Base-by-base conservation (phyloP, 2,797 vertebrate genomes). In the Myotis daubentonii region DNA sequence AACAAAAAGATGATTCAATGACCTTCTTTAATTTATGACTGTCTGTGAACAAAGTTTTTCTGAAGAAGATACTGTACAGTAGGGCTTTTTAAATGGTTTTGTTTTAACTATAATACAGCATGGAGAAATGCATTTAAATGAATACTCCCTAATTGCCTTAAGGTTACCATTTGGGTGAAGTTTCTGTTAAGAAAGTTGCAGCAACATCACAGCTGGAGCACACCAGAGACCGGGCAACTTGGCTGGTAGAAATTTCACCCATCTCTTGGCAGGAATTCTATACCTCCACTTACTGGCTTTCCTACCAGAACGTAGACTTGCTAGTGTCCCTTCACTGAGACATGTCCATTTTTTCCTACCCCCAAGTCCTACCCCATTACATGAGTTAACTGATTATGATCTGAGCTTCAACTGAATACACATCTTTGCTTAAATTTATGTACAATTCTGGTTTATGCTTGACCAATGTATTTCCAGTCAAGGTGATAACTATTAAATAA, bases 401-500 rank as follows among this genome's bases (percentile, higher is more conserved):
- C 15, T 33, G 1, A 93, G 19, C 89, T 55, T 38, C 28, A 87
- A 36, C 20, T 22, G 6, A 1, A 9, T 41, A 41, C 33, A 1
- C 5, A 28, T 3, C 20, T 36, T 78, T 47, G 44, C 23, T 1
- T 16, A 71, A 57, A 41, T 79, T 83, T 19, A 74, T 47, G 12
- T 47, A 41, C 84, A 91, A 85, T 60, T 85, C 33, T 93, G 17
- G 1, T 65, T 80, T 94, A 93, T 70, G 81, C 72, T 49, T 87
- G 12, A 6, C 7, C 15, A 51, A 47, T 44, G 15, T 68, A 82
- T 89, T 95, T 17, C 33, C 5, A 7, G 8, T 68, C 82, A 89
- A 92, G 44, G 11, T 68, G 47, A 79, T 4, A 66, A 7, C 5
- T 87, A 23, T 49, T 79, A 85, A 76, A 86, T 51, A 23, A 28